Evolutionary conservation across 1,140 invertebrate species (phyloP), one percentile per base, ranked within the genome.

Genomic region (Colletes latitarsis): DNA sequence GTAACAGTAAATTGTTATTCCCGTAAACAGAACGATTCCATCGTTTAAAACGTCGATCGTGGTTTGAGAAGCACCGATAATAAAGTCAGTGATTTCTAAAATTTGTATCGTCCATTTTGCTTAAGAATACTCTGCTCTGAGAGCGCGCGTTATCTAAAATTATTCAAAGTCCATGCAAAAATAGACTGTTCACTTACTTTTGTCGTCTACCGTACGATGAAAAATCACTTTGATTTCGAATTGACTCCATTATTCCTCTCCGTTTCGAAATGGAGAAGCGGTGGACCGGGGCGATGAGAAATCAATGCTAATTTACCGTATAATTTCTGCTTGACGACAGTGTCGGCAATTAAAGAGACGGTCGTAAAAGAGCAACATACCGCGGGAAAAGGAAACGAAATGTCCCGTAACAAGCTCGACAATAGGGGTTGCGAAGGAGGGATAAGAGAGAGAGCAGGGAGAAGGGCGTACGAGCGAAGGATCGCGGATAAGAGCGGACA

Each of bases 371-470:
- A 46, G 17, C 4, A 49, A 49, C 17, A 49, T 41, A 14, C 52
- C 21, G 52, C 14, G 55, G 74, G 82, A 87, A 84, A 71, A 62
- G 39, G 53, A 77, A 76, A 79, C 74, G 81, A 81, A 86, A 72
- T 55, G 60, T 68, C 76, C 58, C 71, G 68, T 71, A 76, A 70
- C 41, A 73, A 73, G 82, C 57, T 75, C 77, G 66, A 70, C 66
- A 78, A 84, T 14, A 75, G 60, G 77, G 53, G 73, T 49, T 52
- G 67, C 49, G 19, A 78, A 63, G 41, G 10, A 46, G 4, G 39
- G 49, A 49, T 43, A 77, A 66, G 64, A 60, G 15, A 21, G 10
- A 55, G 15, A 30, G 12, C 21, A 67, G 57, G 62, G 68, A 14
- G 76, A 53, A 53, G 73, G 75, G 60, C 58, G 63, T 49, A 58